phyloP scores from a whole-genome alignment of 2,888 invertebrate species.

The Neoitamus cyanurus region DNA sequence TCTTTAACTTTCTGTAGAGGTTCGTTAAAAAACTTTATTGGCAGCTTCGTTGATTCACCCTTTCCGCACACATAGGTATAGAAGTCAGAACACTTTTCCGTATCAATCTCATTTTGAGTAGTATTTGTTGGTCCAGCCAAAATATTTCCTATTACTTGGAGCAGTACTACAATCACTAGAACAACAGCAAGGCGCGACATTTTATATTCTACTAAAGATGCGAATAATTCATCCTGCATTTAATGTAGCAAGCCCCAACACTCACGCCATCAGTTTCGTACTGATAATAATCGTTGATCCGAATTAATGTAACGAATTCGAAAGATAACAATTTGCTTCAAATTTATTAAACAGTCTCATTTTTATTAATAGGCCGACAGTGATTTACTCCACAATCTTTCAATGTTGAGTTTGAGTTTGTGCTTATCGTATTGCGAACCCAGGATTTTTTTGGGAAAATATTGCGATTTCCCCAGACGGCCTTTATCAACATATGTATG shows the following conservation, averaged over 20 bases:
- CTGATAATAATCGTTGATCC: no score
- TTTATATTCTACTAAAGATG: background rate
- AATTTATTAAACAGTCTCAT: no score
- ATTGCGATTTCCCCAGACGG: no score
- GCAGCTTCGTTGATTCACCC: background rate
- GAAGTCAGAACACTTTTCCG: background rate
- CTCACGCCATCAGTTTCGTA: no score
- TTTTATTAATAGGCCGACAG: no score
- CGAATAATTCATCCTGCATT: background rate
- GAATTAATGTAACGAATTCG: no score
- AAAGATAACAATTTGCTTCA: no score
- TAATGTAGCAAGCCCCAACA: background rate
- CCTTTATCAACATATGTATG: no score
- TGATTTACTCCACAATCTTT: no score
- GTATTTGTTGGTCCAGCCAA: background rate
- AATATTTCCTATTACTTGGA: background rate
- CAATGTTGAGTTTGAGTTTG: no score
- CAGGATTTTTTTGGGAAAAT: no score
- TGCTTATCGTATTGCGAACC: no score
- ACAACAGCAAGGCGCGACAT: background rate
- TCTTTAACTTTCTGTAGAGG: background rate
- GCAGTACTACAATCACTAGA: background rate
- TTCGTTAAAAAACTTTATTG: background rate
- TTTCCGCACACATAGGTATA: background rate
- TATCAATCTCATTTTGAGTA: background rate